phyloP scores from a whole-genome alignment of 53 echinoderm and acorn worm species.

The Echinometra lucunter region DNA sequence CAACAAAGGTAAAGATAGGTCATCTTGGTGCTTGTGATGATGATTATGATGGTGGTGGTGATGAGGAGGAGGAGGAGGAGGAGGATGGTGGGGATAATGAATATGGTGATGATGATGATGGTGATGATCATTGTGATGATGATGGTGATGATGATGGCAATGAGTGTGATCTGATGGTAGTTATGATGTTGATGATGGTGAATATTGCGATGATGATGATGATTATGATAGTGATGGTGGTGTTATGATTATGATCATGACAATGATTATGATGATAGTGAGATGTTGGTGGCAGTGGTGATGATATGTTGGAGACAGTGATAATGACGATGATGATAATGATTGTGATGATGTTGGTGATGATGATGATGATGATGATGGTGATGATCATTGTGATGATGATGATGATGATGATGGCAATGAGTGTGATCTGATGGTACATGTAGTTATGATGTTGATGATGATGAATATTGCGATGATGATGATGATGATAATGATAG shows the following conservation, averaged over 20 bases:
- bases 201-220: background rate
- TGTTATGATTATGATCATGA: background rate
- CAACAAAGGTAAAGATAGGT: slow-evolving; percentile 77
- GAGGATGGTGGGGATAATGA: background rate
- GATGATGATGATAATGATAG: slow-evolving; percentile 20
- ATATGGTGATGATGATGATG: background rate
- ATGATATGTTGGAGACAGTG: background rate
- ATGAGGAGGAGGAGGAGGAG: background rate
- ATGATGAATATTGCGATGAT: background rate
- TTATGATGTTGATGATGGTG: slow-evolving; percentile 6
- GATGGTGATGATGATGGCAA: slow-evolving; percentile 5
- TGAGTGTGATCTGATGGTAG: background rate
- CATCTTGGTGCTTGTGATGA: background rate
- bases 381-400: background rate
- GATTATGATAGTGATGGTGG: background rate
- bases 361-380: background rate
- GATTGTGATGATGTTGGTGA: slow-evolving; percentile 32
- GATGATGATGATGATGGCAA: background rate
- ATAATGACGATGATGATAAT: background rate
- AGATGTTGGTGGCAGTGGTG: too few relatives aligned
- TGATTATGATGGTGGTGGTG: background rate
- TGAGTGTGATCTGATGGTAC: background rate
- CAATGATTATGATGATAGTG: background rate
- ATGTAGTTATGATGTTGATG: background rate
- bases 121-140: background rate